Evolutionary conservation across 1,140 invertebrate species (phyloP).

Genomic region (Frieseomelitta varia): DNA sequence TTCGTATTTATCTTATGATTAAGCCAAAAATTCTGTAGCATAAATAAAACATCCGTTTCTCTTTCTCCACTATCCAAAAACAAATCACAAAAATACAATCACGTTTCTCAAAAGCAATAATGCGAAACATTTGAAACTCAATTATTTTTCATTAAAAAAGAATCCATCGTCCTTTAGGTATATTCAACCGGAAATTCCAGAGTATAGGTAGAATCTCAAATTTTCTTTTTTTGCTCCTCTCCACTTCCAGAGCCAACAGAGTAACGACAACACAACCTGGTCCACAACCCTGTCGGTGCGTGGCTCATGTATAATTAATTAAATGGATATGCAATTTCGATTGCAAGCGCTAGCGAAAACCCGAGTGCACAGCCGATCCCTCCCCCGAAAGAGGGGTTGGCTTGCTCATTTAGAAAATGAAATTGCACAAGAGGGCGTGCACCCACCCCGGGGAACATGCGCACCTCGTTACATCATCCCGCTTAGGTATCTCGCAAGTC

Average conservation of each 20-base stretch:
- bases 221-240: constrained; percentile 19
- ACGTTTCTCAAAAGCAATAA: no score
- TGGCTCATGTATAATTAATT: constrained; percentile 79
- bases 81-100: no score
- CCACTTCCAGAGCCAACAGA: not conserved
- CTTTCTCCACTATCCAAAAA: no score
- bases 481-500: constrained; percentile 54
- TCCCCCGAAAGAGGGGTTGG: constrained; percentile 52
- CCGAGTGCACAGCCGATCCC: constrained; percentile 53
- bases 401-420: constrained; percentile 73
- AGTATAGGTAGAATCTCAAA: not conserved
- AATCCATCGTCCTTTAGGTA: not conserved
- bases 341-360: constrained; percentile 58
- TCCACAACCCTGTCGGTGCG: constrained; percentile 61
- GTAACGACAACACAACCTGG: constrained; percentile 68
- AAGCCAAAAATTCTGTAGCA: no score
- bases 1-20: no score
- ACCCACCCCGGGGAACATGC: constrained; percentile 72
- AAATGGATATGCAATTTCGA: constrained; percentile 76
- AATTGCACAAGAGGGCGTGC: constrained; percentile 74
- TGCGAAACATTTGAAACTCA: not conserved
- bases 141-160: not conserved
- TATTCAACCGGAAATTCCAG: not conserved
- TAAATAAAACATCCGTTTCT: no score
- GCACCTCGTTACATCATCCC: constrained; percentile 67